A percentile compares a stretch with the other conserved stretches of the same genome.
Evolutionary conservation across 2,888 invertebrate species (phyloP).

Genomic region (Magallana nippona): DNA sequence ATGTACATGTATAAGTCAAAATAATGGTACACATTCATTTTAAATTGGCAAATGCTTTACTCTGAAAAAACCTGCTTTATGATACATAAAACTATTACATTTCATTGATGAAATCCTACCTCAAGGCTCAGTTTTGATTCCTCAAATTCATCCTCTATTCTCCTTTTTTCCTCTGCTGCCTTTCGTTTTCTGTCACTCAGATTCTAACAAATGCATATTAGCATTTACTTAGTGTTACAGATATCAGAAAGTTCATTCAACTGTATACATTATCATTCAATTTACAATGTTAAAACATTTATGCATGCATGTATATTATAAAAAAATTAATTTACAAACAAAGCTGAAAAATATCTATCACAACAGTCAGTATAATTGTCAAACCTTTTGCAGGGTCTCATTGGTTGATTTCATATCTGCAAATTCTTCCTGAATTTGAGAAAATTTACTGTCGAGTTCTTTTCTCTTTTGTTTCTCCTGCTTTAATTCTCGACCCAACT

Average conservation of each 20-base stretch:
- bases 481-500: constrained; percentile 64
- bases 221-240: background rate
- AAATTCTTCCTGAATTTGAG: constrained; percentile 70
- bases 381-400: constrained; percentile 72
- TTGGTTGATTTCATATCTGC: constrained; percentile 68
- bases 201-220: constrained; percentile 61
- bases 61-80: no score
- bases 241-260: no score
- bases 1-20: background rate
- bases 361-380: background rate
- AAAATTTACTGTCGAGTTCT: constrained; percentile 66
- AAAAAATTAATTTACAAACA: no score
- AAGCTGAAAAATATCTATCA: no score
- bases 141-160: constrained; percentile 74
- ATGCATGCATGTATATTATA: no score
- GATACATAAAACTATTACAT: no score
- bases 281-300: no score
- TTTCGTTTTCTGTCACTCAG: constrained; percentile 75
- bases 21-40: background rate
- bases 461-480: constrained; percentile 73
- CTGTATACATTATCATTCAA: no score
- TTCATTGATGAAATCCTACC: constrained; percentile 57
- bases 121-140: constrained; percentile 73
- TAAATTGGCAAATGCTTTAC: background rate
- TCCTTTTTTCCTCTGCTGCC: constrained; percentile 70